Evolutionary conservation across 92 coral and sea anemone genomes (phyloP).

Genomic region (Epizoanthus illoricatus): DNA sequence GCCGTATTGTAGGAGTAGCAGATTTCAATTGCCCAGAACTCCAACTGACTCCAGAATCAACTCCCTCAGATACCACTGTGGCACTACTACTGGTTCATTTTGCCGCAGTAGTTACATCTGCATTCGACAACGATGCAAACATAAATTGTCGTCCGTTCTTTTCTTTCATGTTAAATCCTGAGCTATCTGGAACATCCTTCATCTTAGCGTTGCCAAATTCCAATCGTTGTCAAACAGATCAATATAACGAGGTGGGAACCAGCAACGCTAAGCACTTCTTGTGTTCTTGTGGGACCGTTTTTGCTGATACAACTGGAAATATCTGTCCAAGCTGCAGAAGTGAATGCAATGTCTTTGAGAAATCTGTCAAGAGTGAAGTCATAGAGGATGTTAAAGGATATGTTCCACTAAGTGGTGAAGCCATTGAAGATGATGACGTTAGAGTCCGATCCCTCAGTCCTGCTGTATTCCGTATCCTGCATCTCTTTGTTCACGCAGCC

Average conservation of each 20-base stretch:
- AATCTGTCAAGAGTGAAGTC: constrained; percentile 1
- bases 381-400: not conserved
- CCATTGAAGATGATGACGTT: not conserved
- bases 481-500: constrained; percentile 51
- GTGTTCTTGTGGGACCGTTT: constrained; percentile 5
- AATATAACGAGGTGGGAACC: not conserved
- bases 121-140: not conserved
- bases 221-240: not conserved
- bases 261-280: not conserved
- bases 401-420: constrained; percentile 11
- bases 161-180: constrained; percentile 20
- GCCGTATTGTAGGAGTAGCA: not conserved
- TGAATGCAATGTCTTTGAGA: not conserved
- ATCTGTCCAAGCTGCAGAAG: constrained; percentile 21
- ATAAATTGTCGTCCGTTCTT: constrained; percentile 6
- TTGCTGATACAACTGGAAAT: not conserved
- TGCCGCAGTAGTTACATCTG: constrained; percentile 7
- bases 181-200: not conserved
- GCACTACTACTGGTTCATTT: constrained; percentile 18
- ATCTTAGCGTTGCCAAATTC: constrained; percentile 12
- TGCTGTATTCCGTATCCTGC: constrained; percentile 44
- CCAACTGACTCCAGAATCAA: constrained; percentile 17
- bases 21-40: constrained; percentile 2
- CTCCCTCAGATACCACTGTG: not conserved
- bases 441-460: constrained; percentile 30